Evolutionary conservation across 2,888 invertebrate species (phyloP).

Genomic region (Linnaemya vulpina): DNA sequence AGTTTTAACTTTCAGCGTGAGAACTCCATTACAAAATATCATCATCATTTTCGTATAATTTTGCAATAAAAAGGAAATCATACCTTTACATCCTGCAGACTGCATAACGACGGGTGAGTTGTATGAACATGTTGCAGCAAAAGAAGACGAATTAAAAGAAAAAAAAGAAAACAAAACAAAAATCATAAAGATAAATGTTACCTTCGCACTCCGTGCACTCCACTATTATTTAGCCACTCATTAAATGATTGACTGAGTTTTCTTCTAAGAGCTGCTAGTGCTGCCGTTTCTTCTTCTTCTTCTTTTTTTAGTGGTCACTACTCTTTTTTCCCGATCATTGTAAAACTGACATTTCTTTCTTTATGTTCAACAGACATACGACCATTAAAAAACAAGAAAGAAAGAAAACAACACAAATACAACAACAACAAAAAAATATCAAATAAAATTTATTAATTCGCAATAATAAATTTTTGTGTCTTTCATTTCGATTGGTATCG

Average conservation of each 20-base stretch:
- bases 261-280: constrained; percentile 31
- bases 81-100: neutral
- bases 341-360: constrained; percentile 22
- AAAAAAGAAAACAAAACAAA: constrained; percentile 25
- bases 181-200: constrained; percentile 64
- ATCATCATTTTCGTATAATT: neutral
- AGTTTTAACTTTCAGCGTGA: no score
- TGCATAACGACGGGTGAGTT: constrained; percentile 26
- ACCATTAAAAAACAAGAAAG: neutral
- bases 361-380: constrained; percentile 32
- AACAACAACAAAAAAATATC: constrained; percentile 72
- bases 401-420: constrained; percentile 37
- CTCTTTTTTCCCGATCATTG: constrained; percentile 17
- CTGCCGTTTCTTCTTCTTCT: constrained; percentile 10
- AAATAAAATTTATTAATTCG: constrained; percentile 81
- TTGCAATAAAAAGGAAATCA: neutral
- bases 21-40: no score
- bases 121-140: constrained; percentile 25
- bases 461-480: constrained; percentile 83
- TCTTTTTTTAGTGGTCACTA: constrained; percentile 30
- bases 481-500: constrained; percentile 83
- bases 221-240: constrained; percentile 59
- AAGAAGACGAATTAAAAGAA: neutral
- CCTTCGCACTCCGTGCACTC: constrained; percentile 63
- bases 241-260: constrained; percentile 53